Base-by-base conservation (phyloP, 2,797 vertebrate genomes). In the Myotis pilosus region DNA sequence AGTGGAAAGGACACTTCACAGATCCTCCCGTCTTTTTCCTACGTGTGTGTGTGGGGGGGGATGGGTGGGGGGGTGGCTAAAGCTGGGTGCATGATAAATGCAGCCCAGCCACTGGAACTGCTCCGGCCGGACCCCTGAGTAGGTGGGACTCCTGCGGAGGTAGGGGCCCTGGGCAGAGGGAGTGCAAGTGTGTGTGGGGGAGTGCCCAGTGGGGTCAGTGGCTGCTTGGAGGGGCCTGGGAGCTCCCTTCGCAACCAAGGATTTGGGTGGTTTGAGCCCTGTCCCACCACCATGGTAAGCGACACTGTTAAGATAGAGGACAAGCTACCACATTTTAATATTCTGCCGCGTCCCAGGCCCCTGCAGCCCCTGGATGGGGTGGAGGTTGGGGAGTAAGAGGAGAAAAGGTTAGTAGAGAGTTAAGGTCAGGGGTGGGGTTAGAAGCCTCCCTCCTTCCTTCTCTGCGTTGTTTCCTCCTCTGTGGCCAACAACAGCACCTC, bases 161-260 rank as follows among this genome's bases (percentile, higher is more conserved):
- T 0, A 17, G 64, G 72, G 68, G 55, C 55, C 28, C 53, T 19
- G 1, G 3, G 44, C 64, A 30, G 9, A 79, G 33, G 7, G 0
- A 0, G 64, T 10, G 33, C 10, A 16, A 47, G 36, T 2, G 2
- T 1, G 28, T n/a, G 0, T 0, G 36, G 30, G 0, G 9, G 38
- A 38, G 38, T 44, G 64, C 51, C 19, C 3, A 17, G 13, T 64
- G 41, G 23, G 57, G 5, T 60, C 25, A 5, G 57, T 30, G 0
- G 17, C 23, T 25, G 16, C 55, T 23, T 5, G 6, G 15, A 3
- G 9, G 33, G 55, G 64, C 22, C 74, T 53, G 23, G 8, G 38
- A 57, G 44, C 11, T 47, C 33, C 22, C 89, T 53, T 53, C 57
- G 47, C 51, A 0, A 10, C 25, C 44, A 10, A 16, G 91, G 30